phyloP scores from a whole-genome alignment of 2,113 vertebrate genomes.

The Pimephales promelas region DNA sequence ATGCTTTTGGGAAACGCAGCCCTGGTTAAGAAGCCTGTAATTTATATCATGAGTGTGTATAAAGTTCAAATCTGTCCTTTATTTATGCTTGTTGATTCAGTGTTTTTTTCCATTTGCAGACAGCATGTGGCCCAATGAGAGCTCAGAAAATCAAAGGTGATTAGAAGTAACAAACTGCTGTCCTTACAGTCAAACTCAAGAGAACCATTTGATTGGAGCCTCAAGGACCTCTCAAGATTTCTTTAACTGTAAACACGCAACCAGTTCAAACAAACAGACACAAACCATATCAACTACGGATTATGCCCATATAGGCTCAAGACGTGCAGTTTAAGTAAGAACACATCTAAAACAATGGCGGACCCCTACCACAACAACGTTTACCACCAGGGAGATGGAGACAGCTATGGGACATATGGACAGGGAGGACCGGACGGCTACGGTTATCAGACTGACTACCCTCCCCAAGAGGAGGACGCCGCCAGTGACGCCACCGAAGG shows the following conservation, averaged over 20 bases:
- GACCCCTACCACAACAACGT: slow-evolving; percentile 81
- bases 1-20: not conserved
- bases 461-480: slow-evolving; percentile 84
- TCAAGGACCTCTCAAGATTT: not conserved
- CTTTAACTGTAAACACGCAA: not conserved
- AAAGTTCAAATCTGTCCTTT: not conserved
- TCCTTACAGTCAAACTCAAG: not conserved
- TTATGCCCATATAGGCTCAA: slow-evolving; percentile 53
- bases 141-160: slow-evolving; percentile 41
- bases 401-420: slow-evolving; percentile 71
- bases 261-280: not conserved
- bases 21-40: not conserved
- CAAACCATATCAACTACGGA: slow-evolving; percentile 12
- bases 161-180: not conserved
- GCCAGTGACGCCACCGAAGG: slow-evolving; percentile 95
- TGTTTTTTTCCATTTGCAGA: slow-evolving; percentile 44
- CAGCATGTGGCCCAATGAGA: slow-evolving; percentile 46
- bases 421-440: slow-evolving; percentile 78
- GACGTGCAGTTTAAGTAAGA: slow-evolving; percentile 2
- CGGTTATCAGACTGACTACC: slow-evolving; percentile 77
- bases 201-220: not conserved
- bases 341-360: slow-evolving; percentile 72
- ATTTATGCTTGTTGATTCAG: not conserved
- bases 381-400: slow-evolving; percentile 76
- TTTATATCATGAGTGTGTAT: not conserved